Base-by-base conservation (phyloP, 2,888 invertebrate species). In the Spisula subtruncata region DNA sequence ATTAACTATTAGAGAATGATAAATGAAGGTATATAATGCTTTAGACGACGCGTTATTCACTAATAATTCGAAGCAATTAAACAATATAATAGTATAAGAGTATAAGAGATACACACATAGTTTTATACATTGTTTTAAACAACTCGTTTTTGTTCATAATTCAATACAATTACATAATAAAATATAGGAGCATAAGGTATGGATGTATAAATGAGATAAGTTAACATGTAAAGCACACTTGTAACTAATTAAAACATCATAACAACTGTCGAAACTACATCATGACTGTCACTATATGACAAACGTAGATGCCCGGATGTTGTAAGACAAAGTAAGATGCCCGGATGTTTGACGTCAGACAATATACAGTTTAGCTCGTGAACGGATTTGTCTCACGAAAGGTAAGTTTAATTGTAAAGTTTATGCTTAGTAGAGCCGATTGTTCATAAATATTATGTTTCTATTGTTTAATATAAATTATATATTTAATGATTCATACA, bases 341-440 rank as follows among this genome's bases (percentile, higher is more conserved):
- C 84, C 84, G 84, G 71, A 84, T 84, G 84, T 75, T 48, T 75
- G 83, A 84, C 84, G 75, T 84, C 75, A 84, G 56, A 51, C 75
- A 41, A 32, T n/a, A 29, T 35, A 51, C n/a, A 75, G 32, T 35
- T 75, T 35, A 35, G 35, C 75, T 75, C 8, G 75, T 75, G 75
- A 75, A 75, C 32, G 75, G 75, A 75, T 35, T 75, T 75, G 75
- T 75, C 75, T 75, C 75, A 32, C 32, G 75, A 75, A 75, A 75
- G 75, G 75, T 75, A 35, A 32, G 75, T 14, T 25, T 10, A n/a
- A 10, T 66, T 25, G 25, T 66, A 25, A 8, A 51, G 14, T 51
- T 51, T 16, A 51, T 51, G 16, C 12, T 51, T 8, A 12, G 25
- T 66, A n/a, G 25, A 25, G n/a, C 25, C 25, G n/a, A 10, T 25